A percentile compares a stretch with the other conserved stretches of the same genome.
These are phyloP conservation scores for Tetramorium parvispinum DNA, from an alignment of 1,140 invertebrate species.

Conservation along the genomic window DNA sequence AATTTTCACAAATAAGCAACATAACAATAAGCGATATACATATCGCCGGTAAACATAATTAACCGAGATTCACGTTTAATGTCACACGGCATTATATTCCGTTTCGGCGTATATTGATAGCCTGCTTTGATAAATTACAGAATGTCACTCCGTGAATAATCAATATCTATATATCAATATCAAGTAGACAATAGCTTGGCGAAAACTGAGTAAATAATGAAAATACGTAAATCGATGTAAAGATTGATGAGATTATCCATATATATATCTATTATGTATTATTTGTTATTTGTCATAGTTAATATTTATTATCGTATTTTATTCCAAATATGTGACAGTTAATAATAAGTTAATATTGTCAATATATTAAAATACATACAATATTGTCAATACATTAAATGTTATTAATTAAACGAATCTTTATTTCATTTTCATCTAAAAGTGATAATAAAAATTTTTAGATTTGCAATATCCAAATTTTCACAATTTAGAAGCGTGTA, in stretches of 20 bases:
- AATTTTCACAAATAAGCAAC: conserved; percentile 24
- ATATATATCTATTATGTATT: background rate
- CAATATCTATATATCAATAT: conserved; percentile 25
- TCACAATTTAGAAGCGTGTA: background rate
- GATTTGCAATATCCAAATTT: background rate
- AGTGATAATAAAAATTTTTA: background rate
- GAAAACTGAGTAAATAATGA: conserved; percentile 29
- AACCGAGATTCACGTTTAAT: conserved; percentile 38
- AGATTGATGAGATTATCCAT: background rate
- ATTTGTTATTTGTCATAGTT: conserved; percentile 13
- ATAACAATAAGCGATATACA: conserved; percentile 27
- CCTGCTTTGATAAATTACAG: conserved; percentile 30
- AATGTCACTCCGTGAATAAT: conserved; percentile 10
- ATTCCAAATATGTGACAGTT: background rate
- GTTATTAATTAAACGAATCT: background rate
- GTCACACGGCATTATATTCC: conserved; percentile 11
- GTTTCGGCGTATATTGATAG: conserved; percentile 34
- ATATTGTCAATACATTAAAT: background rate
- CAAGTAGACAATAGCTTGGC: background rate
- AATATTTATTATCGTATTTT: conserved; percentile 26
- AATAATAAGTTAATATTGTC: conserved; percentile 4
- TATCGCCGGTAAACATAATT: conserved; percentile 37
- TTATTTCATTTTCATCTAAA: background rate
- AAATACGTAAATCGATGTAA: conserved; percentile 1
- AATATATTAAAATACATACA: background rate